Conservation (phyloP, 1,140 invertebrate genomes). For the Neotoxoptera formosana region DNA sequence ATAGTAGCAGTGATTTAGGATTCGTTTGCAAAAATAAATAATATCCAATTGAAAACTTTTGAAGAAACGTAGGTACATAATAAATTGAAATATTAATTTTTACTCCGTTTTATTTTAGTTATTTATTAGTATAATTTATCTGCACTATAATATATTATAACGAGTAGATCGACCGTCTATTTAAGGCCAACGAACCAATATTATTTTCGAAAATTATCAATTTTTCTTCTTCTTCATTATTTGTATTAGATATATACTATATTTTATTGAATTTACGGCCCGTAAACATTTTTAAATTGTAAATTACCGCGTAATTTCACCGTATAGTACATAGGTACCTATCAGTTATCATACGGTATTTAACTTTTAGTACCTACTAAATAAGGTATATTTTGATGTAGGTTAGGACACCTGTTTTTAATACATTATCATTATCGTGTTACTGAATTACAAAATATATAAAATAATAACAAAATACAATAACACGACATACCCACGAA, state of each 20-base stretch:
- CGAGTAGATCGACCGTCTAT: neutral
- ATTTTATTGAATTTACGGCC: neutral
- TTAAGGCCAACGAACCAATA: neutral
- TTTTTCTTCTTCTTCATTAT: neutral
- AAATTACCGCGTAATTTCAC: neutral
- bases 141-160: neutral
- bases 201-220: neutral
- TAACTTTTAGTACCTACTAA: neutral
- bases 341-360: neutral
- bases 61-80: neutral
- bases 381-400: neutral
- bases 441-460: neutral
- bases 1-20: neutral
- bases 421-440: neutral
- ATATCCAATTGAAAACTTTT: neutral
- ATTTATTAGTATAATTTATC: too few species aligned
- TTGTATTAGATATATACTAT: neutral
- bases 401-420: neutral
- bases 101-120: too few species aligned
- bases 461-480: neutral
- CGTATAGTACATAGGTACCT: neutral
- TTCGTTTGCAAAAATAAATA: neutral
- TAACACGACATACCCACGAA: neutral
- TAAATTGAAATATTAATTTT: too few species aligned
- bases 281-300: neutral